Percentiles rank a stretch among this genome's conserved stretches.
phyloP scores from a whole-genome alignment of 2,888 invertebrate genomes.

The Agonopterix heracliana region DNA sequence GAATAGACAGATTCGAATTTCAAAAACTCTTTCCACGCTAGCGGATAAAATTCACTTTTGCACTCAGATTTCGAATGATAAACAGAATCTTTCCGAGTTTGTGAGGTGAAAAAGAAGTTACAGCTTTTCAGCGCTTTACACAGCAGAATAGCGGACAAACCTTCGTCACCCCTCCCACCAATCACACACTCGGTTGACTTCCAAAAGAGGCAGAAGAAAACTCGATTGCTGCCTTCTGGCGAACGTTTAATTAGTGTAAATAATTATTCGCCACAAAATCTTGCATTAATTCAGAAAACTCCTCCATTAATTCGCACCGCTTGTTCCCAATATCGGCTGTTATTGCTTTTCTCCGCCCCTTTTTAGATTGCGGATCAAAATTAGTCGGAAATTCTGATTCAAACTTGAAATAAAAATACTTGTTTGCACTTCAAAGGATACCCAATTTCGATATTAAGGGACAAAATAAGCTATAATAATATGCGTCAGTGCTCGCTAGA shows the following conservation, averaged over 20 bases:
- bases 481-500: neutral
- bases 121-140: no score
- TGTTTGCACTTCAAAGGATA: no score
- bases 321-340: conserved; percentile 20
- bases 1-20: no score
- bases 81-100: no score
- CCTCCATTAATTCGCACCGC: conserved; percentile 21
- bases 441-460: no score
- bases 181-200: conserved; percentile 59
- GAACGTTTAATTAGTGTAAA: conserved; percentile 51
- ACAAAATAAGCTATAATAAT: no score
- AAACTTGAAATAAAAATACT: no score
- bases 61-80: no score
- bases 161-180: conserved; percentile 36
- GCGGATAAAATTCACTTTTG: no score
- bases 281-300: conserved; percentile 25
- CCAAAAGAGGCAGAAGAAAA: conserved; percentile 48
- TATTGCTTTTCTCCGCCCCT: conserved; percentile 13
- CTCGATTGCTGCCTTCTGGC: conserved; percentile 29
- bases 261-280: conserved; percentile 33
- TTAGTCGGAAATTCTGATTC: neutral
- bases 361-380: neutral
- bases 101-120: no score
- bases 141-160: conserved; percentile 18
- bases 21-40: no score